Conservation (phyloP, 2,888 invertebrate species). For the Phlogophora meticulosa region DNA sequence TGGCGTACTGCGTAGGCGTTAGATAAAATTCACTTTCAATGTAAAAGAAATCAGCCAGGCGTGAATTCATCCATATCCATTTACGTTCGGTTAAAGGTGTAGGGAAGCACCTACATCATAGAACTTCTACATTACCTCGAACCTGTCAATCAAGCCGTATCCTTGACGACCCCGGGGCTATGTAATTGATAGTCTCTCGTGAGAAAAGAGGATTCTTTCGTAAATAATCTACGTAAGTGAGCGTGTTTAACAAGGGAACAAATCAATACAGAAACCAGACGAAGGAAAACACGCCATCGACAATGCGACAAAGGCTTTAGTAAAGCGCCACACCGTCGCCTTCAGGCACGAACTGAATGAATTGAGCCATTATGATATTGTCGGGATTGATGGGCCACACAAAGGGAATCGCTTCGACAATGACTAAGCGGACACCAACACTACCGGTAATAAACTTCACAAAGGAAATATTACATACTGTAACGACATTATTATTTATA, state of each 20-base stretch:
- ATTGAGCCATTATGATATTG: slow-evolving; percentile 77
- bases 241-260: slow-evolving; percentile 60
- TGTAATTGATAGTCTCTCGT: slow-evolving; percentile 82
- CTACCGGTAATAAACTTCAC: slow-evolving; percentile 71
- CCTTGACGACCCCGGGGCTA: slow-evolving; percentile 76
- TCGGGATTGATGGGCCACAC: slow-evolving; percentile 74
- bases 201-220: slow-evolving; percentile 69
- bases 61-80: slow-evolving; percentile 79
- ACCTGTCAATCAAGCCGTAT: slow-evolving; percentile 83
- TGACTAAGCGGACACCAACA: slow-evolving; percentile 76
- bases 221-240: slow-evolving; percentile 59
- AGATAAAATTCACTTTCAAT: slow-evolving; percentile 75
- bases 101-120: slow-evolving; percentile 68
- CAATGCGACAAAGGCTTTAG: slow-evolving; percentile 72
- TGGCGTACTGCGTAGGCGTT: slow-evolving; percentile 69
- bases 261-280: slow-evolving; percentile 69
- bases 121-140: slow-evolving; percentile 74
- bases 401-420: slow-evolving; percentile 77
- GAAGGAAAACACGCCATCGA: slow-evolving; percentile 66
- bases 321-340: slow-evolving; percentile 67
- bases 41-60: slow-evolving; percentile 76
- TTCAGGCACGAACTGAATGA: slow-evolving; percentile 71
- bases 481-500: slow-evolving; percentile 35
- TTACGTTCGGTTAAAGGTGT: slow-evolving; percentile 74
- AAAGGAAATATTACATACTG: slow-evolving; percentile 66